Base-by-base conservation (phyloP, 2,888 invertebrate species). In the Heteromyza rotundicornis region DNA sequence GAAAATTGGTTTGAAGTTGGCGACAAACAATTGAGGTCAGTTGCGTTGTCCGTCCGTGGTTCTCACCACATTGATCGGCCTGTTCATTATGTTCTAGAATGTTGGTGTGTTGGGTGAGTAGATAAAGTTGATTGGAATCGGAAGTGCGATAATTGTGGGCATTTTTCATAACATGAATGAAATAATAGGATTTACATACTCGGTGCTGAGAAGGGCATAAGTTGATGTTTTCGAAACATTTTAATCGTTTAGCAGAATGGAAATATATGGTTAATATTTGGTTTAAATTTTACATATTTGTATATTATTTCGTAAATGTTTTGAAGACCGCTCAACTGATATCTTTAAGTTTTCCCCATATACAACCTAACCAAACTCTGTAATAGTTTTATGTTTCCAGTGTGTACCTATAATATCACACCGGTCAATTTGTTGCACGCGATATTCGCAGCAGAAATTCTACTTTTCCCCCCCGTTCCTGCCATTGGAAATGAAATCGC, bases 11-110 rank as follows among this genome's bases (percentile, higher is more conserved):
- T 19, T 40, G 8, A 40, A 36, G 50, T 51, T 60, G 63, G 60
- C 50, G 57, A 60, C 63, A 57, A 55, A 14, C 27, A 40, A 63
- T 60, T 60, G 56, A 49, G 63, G 63, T 63, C 63, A 63, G 53
- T 20, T 17, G 60, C 10, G 40, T 20, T 20, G 14, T 20, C 20
- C 47, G 47, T 59, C 56, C 16, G 24, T 14, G 53, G 50, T 49
- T 24, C 24, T 53, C 53, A 53, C 24, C 53, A 14, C n/a, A 22
- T 22, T 50, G 49, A 35, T 23, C 54, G 53, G 59, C 53, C 47
- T 55, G 32, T 56, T 32, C 44, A 51, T 56, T 52, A 60, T 50
- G 49, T 20, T 44, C 36, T n/a, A n/a, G n/a, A 7, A 47, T 47
- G 17, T 47, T 7, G 5, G 40, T 40, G 40, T 40, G 20, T 19